A percentile compares a stretch with the other conserved stretches of the same genome.
Evolutionary conservation across 2,113 vertebrate species (phyloP).

Genomic region (Lophochroa leadbeateri): DNA sequence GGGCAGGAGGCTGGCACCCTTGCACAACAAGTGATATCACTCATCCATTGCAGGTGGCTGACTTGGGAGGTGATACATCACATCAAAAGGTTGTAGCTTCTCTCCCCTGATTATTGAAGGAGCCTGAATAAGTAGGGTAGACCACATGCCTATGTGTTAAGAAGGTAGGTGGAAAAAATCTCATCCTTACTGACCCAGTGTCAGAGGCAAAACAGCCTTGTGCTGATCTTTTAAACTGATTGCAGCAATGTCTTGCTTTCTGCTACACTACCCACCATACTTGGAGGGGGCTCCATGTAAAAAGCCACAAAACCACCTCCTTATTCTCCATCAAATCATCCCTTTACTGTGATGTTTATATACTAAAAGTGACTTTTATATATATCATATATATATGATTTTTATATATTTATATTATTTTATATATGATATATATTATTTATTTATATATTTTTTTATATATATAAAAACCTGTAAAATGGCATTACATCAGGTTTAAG

Average conservation of each 20-base stretch:
- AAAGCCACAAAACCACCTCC: neutral
- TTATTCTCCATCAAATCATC: neutral
- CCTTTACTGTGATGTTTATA: neutral
- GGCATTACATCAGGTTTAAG: neutral
- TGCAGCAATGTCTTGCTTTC: neutral
- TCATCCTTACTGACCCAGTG: neutral
- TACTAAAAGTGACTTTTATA: neutral
- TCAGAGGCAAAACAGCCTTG: neutral
- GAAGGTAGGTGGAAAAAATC: neutral
- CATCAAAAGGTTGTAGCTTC: neutral
- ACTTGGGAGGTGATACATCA: neutral
- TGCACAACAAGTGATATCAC: neutral
- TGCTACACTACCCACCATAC: neutral
- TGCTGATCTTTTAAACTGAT: neutral
- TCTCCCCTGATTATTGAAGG: neutral
- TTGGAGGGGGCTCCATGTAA: neutral
- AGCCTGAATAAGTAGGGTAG: neutral
- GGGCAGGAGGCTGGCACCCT: neutral
- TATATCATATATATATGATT: no score
- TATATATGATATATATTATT: no score
- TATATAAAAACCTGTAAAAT: neutral
- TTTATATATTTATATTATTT: neutral
- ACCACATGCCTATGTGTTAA: neutral
- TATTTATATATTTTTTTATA: accelerated
- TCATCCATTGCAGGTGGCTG: neutral